These are phyloP conservation scores for Zaprionus lachaisei DNA, from an alignment of 1,140 invertebrate genomes.

Conservation along the genomic window DNA sequence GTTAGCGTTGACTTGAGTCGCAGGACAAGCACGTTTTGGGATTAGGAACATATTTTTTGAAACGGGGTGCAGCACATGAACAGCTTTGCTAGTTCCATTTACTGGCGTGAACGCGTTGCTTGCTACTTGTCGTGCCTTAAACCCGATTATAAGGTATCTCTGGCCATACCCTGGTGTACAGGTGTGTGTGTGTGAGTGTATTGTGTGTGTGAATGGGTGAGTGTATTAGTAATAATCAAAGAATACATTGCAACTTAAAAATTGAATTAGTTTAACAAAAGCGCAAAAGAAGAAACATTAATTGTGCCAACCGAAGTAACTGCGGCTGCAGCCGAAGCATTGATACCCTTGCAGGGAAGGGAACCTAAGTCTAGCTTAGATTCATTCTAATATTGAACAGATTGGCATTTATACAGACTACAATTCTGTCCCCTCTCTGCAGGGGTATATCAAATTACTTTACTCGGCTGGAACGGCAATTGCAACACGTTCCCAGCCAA, in stretches of 20 bases:
- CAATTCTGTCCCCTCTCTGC: background rate
- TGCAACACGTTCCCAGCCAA: background rate
- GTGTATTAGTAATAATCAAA: constrained; percentile 15
- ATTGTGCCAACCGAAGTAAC: constrained; percentile 28
- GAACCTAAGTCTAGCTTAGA: background rate
- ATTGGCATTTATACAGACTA: background rate
- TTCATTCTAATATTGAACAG: background rate
- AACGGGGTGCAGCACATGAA: background rate
- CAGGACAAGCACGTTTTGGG: background rate
- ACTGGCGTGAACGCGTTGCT: background rate
- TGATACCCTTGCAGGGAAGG: constrained; percentile 43
- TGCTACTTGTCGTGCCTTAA: background rate
- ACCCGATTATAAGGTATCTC: constrained; percentile 1
- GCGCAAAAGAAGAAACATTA: constrained; percentile 16
- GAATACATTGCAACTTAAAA: constrained; percentile 35
- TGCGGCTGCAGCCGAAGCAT: constrained; percentile 32
- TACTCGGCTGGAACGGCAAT: background rate
- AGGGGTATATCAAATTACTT: background rate
- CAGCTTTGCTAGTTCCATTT: background rate
- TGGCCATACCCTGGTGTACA: constrained; percentile 14
- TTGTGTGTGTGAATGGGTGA: constrained; percentile 14
- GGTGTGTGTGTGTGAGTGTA: constrained; percentile 3
- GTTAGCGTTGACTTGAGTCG: background rate
- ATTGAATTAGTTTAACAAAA: constrained; percentile 30
- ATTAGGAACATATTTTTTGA: constrained; percentile 8